These are phyloP conservation scores for Urosaurus nigricauda DNA, from an alignment of 2,797 vertebrate genomes.

Conservation along the genomic window DNA sequence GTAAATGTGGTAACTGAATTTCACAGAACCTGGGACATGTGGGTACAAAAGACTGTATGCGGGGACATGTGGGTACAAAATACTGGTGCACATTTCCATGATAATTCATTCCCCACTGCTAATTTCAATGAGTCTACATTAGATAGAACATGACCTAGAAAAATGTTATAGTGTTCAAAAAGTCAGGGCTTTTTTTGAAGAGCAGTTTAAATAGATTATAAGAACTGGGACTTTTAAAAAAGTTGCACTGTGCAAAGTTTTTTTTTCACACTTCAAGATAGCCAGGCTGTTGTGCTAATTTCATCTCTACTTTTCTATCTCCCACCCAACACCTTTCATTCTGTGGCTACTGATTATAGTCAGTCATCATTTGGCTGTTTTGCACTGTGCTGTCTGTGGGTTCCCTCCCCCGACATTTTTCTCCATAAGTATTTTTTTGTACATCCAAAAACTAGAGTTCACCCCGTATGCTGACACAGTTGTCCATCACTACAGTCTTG, in stretches of 20 bases:
- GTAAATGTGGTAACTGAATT: not conserved
- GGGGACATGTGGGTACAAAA: too few species aligned
- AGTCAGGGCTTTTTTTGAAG: not conserved
- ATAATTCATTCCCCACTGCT: not conserved
- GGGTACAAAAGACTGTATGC: not conserved
- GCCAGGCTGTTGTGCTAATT: not conserved
- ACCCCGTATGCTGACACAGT: too few species aligned
- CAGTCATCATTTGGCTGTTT: not conserved
- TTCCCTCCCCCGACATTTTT: not conserved
- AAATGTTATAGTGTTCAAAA: not conserved
- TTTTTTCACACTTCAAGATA: not conserved
- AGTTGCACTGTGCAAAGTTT: not conserved
- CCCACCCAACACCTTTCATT: not conserved
- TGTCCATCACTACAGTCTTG: not conserved
- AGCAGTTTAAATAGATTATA: not conserved
- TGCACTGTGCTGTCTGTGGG: not conserved
- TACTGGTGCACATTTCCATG: not conserved
- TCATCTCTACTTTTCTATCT: not conserved
- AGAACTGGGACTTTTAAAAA: not conserved
- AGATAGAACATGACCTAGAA: not conserved
- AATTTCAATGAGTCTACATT: not conserved
- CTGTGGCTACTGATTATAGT: not conserved
- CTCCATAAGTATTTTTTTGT: too few species aligned
- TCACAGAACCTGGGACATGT: too few species aligned
- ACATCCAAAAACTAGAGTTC: too few species aligned